Percentiles rank a stretch among this genome's conserved stretches.
These are phyloP conservation scores for Pampus argenteus DNA, from an alignment of 2,797 vertebrate genomes.

Conservation along the genomic window DNA sequence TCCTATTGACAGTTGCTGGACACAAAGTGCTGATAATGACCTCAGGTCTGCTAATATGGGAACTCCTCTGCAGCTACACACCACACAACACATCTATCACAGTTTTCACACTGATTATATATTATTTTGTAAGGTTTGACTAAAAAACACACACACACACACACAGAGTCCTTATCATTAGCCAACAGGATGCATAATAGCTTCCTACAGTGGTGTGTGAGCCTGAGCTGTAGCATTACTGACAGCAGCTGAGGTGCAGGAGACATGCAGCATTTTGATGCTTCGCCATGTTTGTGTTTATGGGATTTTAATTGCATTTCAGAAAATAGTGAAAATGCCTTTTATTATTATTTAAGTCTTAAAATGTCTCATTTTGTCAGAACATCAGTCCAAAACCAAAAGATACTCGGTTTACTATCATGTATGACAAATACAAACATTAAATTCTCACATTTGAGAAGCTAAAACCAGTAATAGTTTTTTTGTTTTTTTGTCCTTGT, in stretches of 20 bases:
- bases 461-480: too few relatives aligned
- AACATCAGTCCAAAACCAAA: too few relatives aligned
- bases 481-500: too few relatives aligned
- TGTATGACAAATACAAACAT: too few relatives aligned
- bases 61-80: slow-evolving; percentile 13
- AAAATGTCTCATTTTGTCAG: too few relatives aligned
- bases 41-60: slow-evolving; percentile 20
- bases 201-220: slow-evolving; percentile 1
- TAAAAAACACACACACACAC: slow-evolving; percentile 5
- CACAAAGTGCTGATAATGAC: slow-evolving; percentile 53
- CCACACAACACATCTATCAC: background rate
- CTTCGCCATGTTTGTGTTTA: background rate
- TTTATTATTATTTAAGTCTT: too few relatives aligned
- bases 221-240: slow-evolving; percentile 1
- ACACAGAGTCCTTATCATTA: background rate
- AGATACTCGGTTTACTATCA: too few relatives aligned
- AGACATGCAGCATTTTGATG: background rate
- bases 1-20: slow-evolving; percentile 42
- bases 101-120: background rate
- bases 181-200: background rate
- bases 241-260: background rate
- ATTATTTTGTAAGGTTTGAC: background rate
- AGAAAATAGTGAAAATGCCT: too few relatives aligned
- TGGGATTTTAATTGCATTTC: background rate
- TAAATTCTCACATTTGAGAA: too few relatives aligned